Percentiles rank a stretch among this genome's conserved stretches.
Conservation (phyloP, 1,140 invertebrate genomes). For the Magallana ariakensis region DNA sequence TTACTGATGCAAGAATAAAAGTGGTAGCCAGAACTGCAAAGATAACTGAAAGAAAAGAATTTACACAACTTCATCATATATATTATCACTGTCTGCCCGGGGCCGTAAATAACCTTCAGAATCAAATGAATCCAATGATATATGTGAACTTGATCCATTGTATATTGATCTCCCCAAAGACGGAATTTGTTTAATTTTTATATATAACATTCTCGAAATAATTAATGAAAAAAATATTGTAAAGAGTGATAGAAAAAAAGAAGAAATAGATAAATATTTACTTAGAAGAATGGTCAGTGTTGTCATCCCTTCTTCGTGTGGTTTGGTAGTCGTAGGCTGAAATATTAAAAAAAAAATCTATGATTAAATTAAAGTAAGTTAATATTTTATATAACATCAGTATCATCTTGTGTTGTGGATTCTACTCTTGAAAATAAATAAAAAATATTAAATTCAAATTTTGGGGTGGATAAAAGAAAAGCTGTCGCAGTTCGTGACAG, state of each 20-base stretch:
- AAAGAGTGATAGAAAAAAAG: neutral
- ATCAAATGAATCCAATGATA: neutral
- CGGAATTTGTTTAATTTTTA: neutral
- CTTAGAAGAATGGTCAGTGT: neutral
- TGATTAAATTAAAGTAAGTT: no score
- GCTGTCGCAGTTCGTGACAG: no score
- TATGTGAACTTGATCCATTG: neutral
- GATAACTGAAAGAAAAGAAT: slow-evolving; percentile 1
- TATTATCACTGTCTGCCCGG: neutral
- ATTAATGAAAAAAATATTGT: neutral
- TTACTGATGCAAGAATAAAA: neutral
- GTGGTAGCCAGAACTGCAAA: neutral
- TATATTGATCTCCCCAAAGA: neutral
- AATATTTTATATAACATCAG: no score
- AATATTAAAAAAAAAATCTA: no score
- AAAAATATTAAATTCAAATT: no score
- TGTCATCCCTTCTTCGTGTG: no score
- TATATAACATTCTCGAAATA: neutral
- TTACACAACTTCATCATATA: slow-evolving; percentile 9
- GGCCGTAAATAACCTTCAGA: neutral
- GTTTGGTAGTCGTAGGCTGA: no score
- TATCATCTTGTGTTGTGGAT: no score
- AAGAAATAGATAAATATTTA: slow-evolving; percentile 5
- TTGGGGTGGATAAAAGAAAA: no score
- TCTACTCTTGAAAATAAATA: no score